Conservation (phyloP, 2,888 invertebrate species). For the Ganaspis brasiliensis region DNA sequence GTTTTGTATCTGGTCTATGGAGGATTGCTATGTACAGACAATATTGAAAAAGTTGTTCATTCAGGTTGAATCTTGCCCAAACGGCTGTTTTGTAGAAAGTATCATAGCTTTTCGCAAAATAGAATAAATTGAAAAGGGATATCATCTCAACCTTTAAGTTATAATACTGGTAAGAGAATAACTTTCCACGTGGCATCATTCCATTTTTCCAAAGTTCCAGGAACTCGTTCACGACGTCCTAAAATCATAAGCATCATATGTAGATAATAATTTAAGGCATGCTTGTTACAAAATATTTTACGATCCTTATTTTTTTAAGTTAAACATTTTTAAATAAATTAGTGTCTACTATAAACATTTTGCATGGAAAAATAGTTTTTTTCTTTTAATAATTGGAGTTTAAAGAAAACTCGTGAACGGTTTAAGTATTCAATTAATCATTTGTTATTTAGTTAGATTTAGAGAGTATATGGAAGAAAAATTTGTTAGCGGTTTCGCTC, state of each 20-base stretch:
- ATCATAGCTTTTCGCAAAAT: slow-evolving; percentile 84
- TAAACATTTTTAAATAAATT: too few species aligned
- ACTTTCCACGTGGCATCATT: slow-evolving; percentile 70
- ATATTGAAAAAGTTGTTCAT: slow-evolving; percentile 85
- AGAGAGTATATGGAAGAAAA: too few species aligned
- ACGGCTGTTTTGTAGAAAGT: slow-evolving; percentile 84
- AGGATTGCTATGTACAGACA: slow-evolving; percentile 83
- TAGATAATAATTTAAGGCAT: not conserved
- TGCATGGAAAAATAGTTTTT: too few species aligned
- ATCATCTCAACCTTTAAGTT: slow-evolving; percentile 81
- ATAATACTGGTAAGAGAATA: slow-evolving; percentile 73
- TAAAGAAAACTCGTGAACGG: too few species aligned
- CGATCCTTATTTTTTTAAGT: not conserved
- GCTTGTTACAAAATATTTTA: too few species aligned
- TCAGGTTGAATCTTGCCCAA: slow-evolving; percentile 83
- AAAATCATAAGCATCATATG: slow-evolving; percentile 70
- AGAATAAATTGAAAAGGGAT: slow-evolving; percentile 83
- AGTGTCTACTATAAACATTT: too few species aligned
- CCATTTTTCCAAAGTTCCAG: slow-evolving; percentile 77
- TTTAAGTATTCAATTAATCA: too few species aligned
- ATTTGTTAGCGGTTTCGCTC: too few species aligned
- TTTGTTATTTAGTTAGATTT: too few species aligned
- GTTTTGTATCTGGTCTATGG: slow-evolving; percentile 83
- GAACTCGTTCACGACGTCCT: slow-evolving; percentile 81
- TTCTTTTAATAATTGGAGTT: too few species aligned